A percentile compares a stretch with the other conserved stretches of the same genome.
These are phyloP conservation scores for Magallana nippona DNA, from an alignment of 2,888 invertebrate genomes.

Conservation along the genomic window DNA sequence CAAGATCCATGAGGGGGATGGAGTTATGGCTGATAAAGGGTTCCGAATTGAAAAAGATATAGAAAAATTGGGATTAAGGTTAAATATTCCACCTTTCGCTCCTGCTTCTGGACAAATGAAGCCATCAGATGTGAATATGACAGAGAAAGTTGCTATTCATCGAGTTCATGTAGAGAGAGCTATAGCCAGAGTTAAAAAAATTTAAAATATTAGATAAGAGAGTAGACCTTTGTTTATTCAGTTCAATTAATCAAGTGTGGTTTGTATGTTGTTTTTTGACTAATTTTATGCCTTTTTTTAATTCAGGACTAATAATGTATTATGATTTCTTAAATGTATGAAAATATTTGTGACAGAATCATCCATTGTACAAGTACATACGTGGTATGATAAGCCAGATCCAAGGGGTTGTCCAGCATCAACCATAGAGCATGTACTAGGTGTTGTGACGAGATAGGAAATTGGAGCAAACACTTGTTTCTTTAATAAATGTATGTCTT, in stretches of 20 bases:
- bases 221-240: not conserved
- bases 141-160: slow-evolving; percentile 46
- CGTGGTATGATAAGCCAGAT: not conserved
- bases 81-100: slow-evolving; percentile 48
- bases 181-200: slow-evolving; percentile 28
- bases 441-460: not conserved
- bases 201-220: slow-evolving; percentile 46
- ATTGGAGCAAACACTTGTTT: not conserved
- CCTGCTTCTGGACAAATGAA: slow-evolving; percentile 38
- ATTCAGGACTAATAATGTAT: not conserved
- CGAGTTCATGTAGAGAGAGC: slow-evolving; percentile 44
- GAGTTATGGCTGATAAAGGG: slow-evolving; percentile 50
- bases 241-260: not conserved
- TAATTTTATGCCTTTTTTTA: slow-evolving; percentile 1
- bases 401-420: not conserved
- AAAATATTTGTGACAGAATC: not conserved
- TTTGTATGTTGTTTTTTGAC: not conserved
- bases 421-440: not conserved
- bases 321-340: not conserved
- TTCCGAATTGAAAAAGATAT: slow-evolving; percentile 48
- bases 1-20: slow-evolving; percentile 35
- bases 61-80: slow-evolving; percentile 37
- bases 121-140: slow-evolving; percentile 37
- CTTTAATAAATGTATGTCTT: not conserved
- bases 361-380: not conserved